Base-by-base conservation (phyloP, 2,888 invertebrate species). In the Pantelozetes paolii region DNA sequence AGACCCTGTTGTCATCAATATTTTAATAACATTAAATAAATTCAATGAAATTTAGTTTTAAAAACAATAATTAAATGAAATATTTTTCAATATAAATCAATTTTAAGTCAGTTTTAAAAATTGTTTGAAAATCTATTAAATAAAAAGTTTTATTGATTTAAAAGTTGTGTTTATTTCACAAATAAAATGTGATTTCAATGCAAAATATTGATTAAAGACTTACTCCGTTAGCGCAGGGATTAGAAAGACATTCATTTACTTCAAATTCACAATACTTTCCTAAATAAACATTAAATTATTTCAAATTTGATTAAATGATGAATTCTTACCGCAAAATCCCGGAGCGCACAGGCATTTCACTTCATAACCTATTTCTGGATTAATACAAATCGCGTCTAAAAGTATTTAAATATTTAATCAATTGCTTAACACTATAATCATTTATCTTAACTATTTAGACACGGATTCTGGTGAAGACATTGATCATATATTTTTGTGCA, bases 221-320 rank as follows among this genome's bases (percentile, higher is more conserved):
- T 6, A 74, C 74, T 13, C 74, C 74, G 42, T 74, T 74, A 8
- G 15, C 28, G 20, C 74, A 74, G 6, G 74, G 74, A 57, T 69
- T 59, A 8, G 74, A 74, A 6, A 50, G 57, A 59, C 74, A 74
- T 40, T 74, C 74, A 30, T 74, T 70, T 9, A 74, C 32, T 59
- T 74, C 74, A 5, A 36, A 42, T 30, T 70, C 74, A 42, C 74
- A 74, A 40, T 59, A 70, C 20, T 62, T 67, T 1, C 67, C 67
- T 67, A n/a, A 67, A 50, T 50, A 20, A 18, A 50, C 18, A 50
- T n/a, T 9, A 50, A 20, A 50, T n/a, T 18, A 62, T 23, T 62
- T 62, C 23, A 54, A 54, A 30, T 57, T 8, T 15, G 20, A n/a
- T n/a, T n/a, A n/a, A 28, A 57, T 20, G 8, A 23, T 28, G 18